Evolutionary conservation across 64 coral and sea anemone genomes (phyloP).

Genomic region (Dendronephthya gigantea): DNA sequence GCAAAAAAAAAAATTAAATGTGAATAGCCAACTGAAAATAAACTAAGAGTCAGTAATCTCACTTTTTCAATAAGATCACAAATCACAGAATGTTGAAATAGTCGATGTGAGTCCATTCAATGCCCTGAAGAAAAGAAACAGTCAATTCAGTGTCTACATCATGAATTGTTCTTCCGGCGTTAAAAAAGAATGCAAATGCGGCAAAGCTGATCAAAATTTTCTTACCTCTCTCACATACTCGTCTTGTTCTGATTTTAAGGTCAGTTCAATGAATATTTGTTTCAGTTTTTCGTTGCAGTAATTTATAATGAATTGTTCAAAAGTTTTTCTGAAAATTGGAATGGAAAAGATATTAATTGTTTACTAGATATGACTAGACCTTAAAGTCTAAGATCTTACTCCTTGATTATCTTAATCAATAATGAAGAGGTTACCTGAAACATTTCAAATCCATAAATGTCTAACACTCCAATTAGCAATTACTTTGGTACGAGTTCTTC

Average conservation of each 20-base stretch:
- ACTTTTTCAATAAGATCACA: conserved; percentile 96
- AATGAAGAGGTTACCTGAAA: conserved; percentile 47
- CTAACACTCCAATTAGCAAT: conserved; percentile 97
- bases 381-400: too few relatives aligned
- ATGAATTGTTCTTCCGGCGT: neutral
- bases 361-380: neutral
- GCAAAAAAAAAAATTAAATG: neutral
- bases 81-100: conserved; percentile 93
- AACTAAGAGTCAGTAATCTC: neutral
- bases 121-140: conserved; percentile 48
- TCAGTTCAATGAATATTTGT: conserved; percentile 94
- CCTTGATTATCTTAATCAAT: too few relatives aligned
- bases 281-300: conserved; percentile 99
- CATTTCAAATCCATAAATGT: conserved; percentile 99
- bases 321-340: conserved; percentile 61
- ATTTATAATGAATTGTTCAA: conserved; percentile 99
- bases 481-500: conserved; percentile 70
- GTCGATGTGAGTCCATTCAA: conserved; percentile 87
- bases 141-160: neutral
- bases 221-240: conserved; percentile 96
- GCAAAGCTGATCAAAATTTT: neutral
- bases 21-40: neutral
- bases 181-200: too few relatives aligned
- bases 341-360: neutral
- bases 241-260: conserved; percentile 91